phyloP scores from a whole-genome alignment of 2,113 vertebrate species.

The Oostethus manadensis region DNA sequence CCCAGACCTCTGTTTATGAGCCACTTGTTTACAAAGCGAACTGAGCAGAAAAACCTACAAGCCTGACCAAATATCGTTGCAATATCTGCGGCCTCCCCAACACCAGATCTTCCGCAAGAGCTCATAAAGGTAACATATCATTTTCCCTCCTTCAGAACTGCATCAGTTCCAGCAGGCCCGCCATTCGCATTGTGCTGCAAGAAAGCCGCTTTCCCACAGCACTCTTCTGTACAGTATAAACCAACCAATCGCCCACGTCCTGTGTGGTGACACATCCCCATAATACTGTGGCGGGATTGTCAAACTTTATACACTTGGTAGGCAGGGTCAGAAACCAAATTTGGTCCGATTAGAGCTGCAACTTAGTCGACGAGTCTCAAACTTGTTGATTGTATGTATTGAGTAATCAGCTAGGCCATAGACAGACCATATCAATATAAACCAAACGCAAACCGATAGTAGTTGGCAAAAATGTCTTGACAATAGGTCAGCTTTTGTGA shows the following conservation, averaged over 20 bases:
- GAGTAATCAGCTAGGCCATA: too few relatives aligned
- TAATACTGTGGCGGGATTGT: constrained; percentile 7
- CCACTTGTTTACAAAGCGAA: constrained; percentile 27
- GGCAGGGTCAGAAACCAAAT: not conserved
- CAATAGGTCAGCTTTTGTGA: too few relatives aligned
- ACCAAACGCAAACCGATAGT: too few relatives aligned
- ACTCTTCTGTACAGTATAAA: not conserved
- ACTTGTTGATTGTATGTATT: too few relatives aligned
- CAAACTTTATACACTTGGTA: not conserved
- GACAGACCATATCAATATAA: too few relatives aligned
- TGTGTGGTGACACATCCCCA: constrained; percentile 19
- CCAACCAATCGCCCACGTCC: constrained; percentile 22
- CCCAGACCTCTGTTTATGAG: constrained; percentile 14
- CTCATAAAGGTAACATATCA: not conserved
- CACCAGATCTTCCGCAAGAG: not conserved
- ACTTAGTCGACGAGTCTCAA: too few relatives aligned
- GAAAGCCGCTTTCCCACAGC: constrained; percentile 4
- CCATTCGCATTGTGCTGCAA: not conserved
- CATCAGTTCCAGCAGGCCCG: constrained; percentile 5
- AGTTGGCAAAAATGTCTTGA: too few relatives aligned
- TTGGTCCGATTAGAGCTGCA: not conserved
- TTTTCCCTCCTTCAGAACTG: not conserved
- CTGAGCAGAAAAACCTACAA: constrained; percentile 14
- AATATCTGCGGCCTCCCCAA: not conserved
- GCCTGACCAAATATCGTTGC: not conserved